These are phyloP conservation scores for Thrips palmi DNA, from an alignment of 1,140 invertebrate species.

Conservation along the genomic window DNA sequence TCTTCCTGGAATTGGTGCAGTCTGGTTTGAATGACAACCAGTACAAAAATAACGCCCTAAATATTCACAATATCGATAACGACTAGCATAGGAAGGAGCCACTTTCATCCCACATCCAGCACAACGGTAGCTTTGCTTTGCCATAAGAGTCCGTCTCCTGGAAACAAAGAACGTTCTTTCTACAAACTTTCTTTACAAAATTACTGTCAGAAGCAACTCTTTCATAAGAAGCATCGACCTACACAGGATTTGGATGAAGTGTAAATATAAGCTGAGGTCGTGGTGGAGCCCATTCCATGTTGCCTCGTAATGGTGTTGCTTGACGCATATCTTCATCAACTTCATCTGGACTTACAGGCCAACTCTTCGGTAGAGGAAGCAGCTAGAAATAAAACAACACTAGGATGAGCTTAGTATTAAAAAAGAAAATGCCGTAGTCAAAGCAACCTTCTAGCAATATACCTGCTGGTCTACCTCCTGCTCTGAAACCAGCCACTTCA, in stretches of 20 bases:
- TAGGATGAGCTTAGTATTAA: constrained; percentile 7
- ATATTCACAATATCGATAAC: constrained; percentile 69
- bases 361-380: constrained; percentile 54
- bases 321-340: constrained; percentile 23
- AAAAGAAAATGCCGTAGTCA: background rate
- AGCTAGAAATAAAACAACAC: constrained; percentile 25
- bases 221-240: constrained; percentile 24
- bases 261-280: constrained; percentile 71
- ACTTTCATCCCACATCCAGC: constrained; percentile 74
- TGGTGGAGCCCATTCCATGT: constrained; percentile 67
- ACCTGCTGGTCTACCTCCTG: constrained; percentile 56
- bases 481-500: constrained; percentile 70
- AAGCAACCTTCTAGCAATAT: constrained; percentile 13
- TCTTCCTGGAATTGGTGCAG: constrained; percentile 54
- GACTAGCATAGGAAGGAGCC: constrained; percentile 43
- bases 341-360: constrained; percentile 42
- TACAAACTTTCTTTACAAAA: too few relatives aligned
- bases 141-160: constrained; percentile 42
- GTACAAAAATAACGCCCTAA: constrained; percentile 77
- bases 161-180: constrained; percentile 20
- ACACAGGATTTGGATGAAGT: constrained; percentile 47
- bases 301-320: constrained; percentile 45
- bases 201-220: too few relatives aligned
- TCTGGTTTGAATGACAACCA: constrained; percentile 64
- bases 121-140: constrained; percentile 65